Conservation (phyloP, 2,888 invertebrate species). For the Drosophila algonquin region DNA sequence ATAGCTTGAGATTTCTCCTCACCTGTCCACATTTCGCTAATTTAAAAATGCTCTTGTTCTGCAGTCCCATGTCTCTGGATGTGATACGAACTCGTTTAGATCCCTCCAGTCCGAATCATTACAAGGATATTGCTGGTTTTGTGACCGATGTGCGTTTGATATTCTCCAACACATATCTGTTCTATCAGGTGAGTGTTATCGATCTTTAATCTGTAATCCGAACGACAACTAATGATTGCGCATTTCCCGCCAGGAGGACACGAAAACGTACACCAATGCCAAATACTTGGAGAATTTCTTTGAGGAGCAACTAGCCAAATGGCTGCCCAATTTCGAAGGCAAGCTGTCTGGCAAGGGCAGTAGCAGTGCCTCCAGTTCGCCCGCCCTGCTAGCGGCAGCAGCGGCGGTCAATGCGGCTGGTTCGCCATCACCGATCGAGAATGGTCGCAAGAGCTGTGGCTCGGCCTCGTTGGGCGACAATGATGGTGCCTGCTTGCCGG, state of each 20-base stretch:
- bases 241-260: constrained; percentile 86
- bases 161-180: constrained; percentile 94
- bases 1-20: constrained; percentile 36
- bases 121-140: constrained; percentile 90
- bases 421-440: constrained; percentile 74
- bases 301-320: constrained; percentile 91
- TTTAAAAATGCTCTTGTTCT: constrained; percentile 14
- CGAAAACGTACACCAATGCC: constrained; percentile 91
- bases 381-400: constrained; percentile 57
- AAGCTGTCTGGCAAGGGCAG: constrained; percentile 49
- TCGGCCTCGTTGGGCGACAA: constrained; percentile 71
- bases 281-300: constrained; percentile 93
- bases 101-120: constrained; percentile 89
- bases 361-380: constrained; percentile 65
- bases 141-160: constrained; percentile 92
- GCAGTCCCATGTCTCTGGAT: constrained; percentile 92
- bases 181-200: constrained; percentile 88
- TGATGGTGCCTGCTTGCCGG: constrained; percentile 81
- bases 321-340: constrained; percentile 89
- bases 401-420: constrained; percentile 43
- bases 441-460: constrained; percentile 77
- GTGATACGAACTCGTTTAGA: constrained; percentile 92
- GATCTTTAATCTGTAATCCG: neutral
- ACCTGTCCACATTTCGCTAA: neutral
- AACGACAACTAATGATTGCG: neutral